Conservation (phyloP, 2,113 vertebrate species). For the Pomatorhinus ruficollis region DNA sequence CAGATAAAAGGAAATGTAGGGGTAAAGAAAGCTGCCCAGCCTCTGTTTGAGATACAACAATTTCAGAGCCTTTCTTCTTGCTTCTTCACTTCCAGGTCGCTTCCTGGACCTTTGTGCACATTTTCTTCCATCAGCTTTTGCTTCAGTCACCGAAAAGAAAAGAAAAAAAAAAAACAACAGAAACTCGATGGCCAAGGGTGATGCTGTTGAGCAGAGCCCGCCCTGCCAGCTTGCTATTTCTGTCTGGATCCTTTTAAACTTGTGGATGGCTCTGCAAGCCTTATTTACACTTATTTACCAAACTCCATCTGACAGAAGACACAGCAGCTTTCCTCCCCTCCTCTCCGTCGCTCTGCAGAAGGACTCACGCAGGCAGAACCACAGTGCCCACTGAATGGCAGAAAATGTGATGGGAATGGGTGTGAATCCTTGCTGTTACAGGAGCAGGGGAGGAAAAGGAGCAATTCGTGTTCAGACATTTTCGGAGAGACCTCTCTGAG, state of each 20-base stretch:
- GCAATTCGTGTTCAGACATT: neutral
- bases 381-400: slow-evolving; percentile 16
- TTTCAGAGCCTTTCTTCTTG: neutral
- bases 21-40: neutral
- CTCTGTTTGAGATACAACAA: neutral
- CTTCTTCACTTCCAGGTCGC: slow-evolving; percentile 26
- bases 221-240: slow-evolving; percentile 24
- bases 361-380: neutral
- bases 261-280: slow-evolving; percentile 5
- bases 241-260: slow-evolving; percentile 46
- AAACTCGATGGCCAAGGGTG: neutral
- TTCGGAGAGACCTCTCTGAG: neutral
- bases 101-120: neutral
- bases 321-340: neutral
- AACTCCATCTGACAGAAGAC: slow-evolving; percentile 52
- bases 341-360: neutral
- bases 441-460: neutral
- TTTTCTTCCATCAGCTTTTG: slow-evolving; percentile 26
- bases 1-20: neutral
- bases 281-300: slow-evolving; percentile 62
- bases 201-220: neutral
- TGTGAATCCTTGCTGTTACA: slow-evolving; percentile 37
- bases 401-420: slow-evolving; percentile 44
- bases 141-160: neutral
- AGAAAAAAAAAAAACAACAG: neutral